Base-by-base conservation (phyloP, 2,888 invertebrate species). In the Dione juno region DNA sequence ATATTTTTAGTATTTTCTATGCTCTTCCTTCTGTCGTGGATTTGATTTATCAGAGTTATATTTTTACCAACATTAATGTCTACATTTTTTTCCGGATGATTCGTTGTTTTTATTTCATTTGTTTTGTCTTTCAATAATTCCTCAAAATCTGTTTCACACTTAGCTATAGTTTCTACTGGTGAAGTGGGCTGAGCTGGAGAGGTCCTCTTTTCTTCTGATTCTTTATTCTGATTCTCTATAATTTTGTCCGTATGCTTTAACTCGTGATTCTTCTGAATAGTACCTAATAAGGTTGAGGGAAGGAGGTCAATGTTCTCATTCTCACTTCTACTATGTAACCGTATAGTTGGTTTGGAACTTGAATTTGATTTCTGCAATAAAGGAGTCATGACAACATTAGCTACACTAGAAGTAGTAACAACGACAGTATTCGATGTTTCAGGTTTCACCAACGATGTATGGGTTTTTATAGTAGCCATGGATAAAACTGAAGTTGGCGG, bases 111-210 rank as follows among this genome's bases (percentile, higher is more conserved):
- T 64, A 92, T 93, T 84, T 93, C 91, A 80, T 91, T 93, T 28
- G 93, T 91, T 66, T 88, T 93, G 78, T 93, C 93, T 82, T 91
- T 93, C 40, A 93, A 79, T 57, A 93, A 79, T 77, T 93, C 93
- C 80, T 93, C 93, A 79, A 93, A 93, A 80, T 93, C 93, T 50
- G 93, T 93, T 77, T 88, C 92, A 81, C 89, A 88, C 83, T 92
- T 92, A 11, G 82, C 54, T 72, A 79, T 76, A 72, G 78, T 80
- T 66, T 87, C 88, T 40, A 66, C 54, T 28, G 75, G 45, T 14
- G 74, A 71, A 0, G 52, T 35, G 10, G 66, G 61, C 14, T 59
- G 21, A n/a, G 40, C 19, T 13, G 70, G 54, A 66, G 74, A 52
- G 7, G 50, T 64, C 40, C 19, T 64, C 14, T 13, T 14, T 14